A percentile compares a stretch with the other conserved stretches of the same genome.
Conservation (phyloP, 2,113 vertebrate species). For the Siphamia tubifer region DNA sequence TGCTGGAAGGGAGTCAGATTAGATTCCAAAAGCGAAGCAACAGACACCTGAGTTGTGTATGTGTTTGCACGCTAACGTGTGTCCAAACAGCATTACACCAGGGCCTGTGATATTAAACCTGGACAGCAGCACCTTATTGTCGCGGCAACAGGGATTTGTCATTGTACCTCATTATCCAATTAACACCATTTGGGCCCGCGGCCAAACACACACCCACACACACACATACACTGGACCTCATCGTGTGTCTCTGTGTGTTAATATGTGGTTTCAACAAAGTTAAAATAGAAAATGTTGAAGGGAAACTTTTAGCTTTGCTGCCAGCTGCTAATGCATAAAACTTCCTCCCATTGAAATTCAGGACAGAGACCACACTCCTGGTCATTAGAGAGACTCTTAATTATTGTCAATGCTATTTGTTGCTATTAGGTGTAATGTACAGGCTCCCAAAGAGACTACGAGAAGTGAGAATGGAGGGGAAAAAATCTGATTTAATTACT, state of each 20-base stretch:
- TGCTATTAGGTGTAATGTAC: background rate
- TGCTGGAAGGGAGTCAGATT: constrained; percentile 92
- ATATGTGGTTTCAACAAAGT: constrained; percentile 49
- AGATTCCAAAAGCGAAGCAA: constrained; percentile 90
- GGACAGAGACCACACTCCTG: background rate
- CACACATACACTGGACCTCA: constrained; percentile 28
- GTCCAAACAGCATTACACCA: constrained; percentile 82
- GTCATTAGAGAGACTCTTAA: background rate
- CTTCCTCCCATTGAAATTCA: constrained; percentile 7
- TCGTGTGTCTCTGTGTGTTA: constrained; percentile 8
- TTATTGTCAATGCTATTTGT: constrained; percentile 9
- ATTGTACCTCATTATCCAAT: constrained; percentile 99
- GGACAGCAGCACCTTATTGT: constrained; percentile 99
- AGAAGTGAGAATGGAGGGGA: too few species aligned
- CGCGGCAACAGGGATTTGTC: constrained; percentile 97
- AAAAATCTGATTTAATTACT: too few species aligned
- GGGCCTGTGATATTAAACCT: constrained; percentile 97
- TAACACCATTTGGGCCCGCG: constrained; percentile 87
- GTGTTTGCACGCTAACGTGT: constrained; percentile 7
- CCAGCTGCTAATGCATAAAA: constrained; percentile 15
- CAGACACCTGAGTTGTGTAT: constrained; percentile 85
- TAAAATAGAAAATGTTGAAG: constrained; percentile 46
- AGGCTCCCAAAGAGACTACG: background rate
- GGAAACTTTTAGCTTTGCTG: constrained; percentile 56
- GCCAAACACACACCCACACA: constrained; percentile 81